Evolutionary conservation across 1,140 invertebrate genomes (phyloP).

Genomic region (Oryctes rhinoceros): DNA sequence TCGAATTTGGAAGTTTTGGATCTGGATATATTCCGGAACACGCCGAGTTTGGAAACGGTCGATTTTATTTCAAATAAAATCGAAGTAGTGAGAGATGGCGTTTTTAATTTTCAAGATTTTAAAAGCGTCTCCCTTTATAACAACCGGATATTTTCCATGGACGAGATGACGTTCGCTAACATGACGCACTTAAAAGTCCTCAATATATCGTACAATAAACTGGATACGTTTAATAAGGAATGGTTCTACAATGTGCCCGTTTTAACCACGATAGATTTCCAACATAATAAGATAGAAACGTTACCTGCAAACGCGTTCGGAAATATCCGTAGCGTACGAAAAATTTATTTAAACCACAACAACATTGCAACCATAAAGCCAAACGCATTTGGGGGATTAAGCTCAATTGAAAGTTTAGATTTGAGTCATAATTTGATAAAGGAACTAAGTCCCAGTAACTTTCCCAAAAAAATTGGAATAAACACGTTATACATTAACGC

Average conservation of each 20-base stretch:
- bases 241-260: slow-evolving; percentile 28
- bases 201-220: slow-evolving; percentile 2
- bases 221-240: not conserved
- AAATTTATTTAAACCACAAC: slow-evolving; percentile 28
- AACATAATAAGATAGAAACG: not conserved
- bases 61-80: slow-evolving; percentile 44
- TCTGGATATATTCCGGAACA: slow-evolving; percentile 44
- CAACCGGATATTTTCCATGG: not conserved
- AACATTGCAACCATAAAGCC: not conserved
- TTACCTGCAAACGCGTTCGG: not conserved
- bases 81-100: slow-evolving; percentile 43
- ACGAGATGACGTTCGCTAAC: not conserved
- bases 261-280: slow-evolving; percentile 13
- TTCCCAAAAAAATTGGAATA: slow-evolving; percentile 4
- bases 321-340: not conserved
- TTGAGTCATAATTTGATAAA: slow-evolving; percentile 25
- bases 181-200: not conserved
- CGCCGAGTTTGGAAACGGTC: slow-evolving; percentile 42
- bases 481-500: not conserved
- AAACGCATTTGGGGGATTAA: not conserved
- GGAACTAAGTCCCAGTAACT: not conserved
- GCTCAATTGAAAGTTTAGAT: not conserved
- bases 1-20: slow-evolving; percentile 35
- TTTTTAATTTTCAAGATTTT: slow-evolving; percentile 38
- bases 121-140: slow-evolving; percentile 23